Evolutionary conservation across 2,113 vertebrate genomes (phyloP).

Genomic region (Apistogramma diplotaenia): DNA sequence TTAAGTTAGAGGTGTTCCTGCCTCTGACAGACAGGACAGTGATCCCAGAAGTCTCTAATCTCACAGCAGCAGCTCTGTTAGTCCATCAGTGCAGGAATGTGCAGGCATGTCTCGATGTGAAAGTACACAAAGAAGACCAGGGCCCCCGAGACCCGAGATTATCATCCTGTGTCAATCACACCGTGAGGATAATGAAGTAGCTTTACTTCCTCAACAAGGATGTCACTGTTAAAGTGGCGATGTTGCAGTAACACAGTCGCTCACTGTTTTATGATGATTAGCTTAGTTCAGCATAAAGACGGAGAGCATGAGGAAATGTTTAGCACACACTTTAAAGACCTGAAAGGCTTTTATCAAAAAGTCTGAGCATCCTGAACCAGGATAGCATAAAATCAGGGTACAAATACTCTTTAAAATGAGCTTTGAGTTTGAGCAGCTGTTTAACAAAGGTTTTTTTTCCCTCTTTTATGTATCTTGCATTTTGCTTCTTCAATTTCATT

Average conservation of each 20-base stretch:
- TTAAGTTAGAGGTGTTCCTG: neutral
- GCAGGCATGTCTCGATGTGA: slow-evolving; percentile 32
- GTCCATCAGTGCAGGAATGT: slow-evolving; percentile 44
- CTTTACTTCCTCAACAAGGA: neutral
- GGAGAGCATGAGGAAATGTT: neutral
- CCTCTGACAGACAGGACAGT: neutral
- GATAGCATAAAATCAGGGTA: too few relatives aligned
- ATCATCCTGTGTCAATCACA: slow-evolving; percentile 18
- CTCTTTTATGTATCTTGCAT: too few relatives aligned
- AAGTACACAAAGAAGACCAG: slow-evolving; percentile 8
- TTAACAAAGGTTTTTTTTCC: too few relatives aligned
- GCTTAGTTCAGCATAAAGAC: neutral
- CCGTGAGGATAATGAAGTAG: neutral
- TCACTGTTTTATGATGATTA: neutral
- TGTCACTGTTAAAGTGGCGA: neutral
- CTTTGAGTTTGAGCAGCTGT: too few relatives aligned
- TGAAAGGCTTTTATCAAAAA: neutral
- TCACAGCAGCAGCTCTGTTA: slow-evolving; percentile 23
- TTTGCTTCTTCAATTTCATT: too few relatives aligned
- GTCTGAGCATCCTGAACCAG: neutral
- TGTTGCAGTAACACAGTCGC: neutral
- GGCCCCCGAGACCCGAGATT: slow-evolving; percentile 4
- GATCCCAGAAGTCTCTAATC: slow-evolving; percentile 16
- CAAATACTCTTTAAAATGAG: too few relatives aligned
- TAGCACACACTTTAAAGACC: neutral